Percentiles rank a stretch among this genome's conserved stretches.
phyloP scores from a whole-genome alignment of 2,888 invertebrate genomes.

The Myopa testacea region DNA sequence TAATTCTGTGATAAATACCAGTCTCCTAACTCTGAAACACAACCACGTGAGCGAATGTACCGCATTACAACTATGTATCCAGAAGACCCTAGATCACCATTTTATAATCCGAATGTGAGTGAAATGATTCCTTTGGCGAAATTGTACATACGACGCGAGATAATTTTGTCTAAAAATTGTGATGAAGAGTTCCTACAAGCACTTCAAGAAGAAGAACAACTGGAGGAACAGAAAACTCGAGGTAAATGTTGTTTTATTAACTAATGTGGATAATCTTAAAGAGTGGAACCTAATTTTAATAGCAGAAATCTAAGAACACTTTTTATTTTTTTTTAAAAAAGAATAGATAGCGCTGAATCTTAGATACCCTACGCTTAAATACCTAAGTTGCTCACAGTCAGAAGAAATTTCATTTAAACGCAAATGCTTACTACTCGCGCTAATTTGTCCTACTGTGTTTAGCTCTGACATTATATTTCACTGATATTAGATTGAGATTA shows the following conservation, averaged over 20 bases:
- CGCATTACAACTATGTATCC: conserved; percentile 92
- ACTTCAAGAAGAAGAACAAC: conserved; percentile 76
- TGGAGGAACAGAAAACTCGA: conserved; percentile 76
- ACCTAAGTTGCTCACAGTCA: too few relatives aligned
- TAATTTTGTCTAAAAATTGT: conserved; percentile 80
- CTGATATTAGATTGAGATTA: too few relatives aligned
- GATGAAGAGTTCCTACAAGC: conserved; percentile 75
- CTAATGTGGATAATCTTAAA: too few relatives aligned
- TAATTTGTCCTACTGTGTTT: too few relatives aligned
- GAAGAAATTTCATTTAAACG: too few relatives aligned
- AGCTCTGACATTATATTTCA: too few relatives aligned
- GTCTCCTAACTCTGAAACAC: conserved; percentile 83
- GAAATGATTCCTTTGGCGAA: conserved; percentile 87
- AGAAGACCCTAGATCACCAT: conserved; percentile 91
- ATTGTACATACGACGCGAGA: conserved; percentile 81
- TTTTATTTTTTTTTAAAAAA: neutral
- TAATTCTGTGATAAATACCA: conserved; percentile 58
- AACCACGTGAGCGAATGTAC: conserved; percentile 85
- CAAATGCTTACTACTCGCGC: too few relatives aligned
- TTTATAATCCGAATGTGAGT: conserved; percentile 79
- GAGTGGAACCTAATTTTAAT: too few relatives aligned
- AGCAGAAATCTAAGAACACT: neutral
- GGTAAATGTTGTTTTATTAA: conserved; percentile 68
- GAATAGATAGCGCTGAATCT: too few relatives aligned
- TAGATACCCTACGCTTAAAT: too few relatives aligned